Conservation (phyloP, 2,888 invertebrate genomes). For the Pammene aurita region DNA sequence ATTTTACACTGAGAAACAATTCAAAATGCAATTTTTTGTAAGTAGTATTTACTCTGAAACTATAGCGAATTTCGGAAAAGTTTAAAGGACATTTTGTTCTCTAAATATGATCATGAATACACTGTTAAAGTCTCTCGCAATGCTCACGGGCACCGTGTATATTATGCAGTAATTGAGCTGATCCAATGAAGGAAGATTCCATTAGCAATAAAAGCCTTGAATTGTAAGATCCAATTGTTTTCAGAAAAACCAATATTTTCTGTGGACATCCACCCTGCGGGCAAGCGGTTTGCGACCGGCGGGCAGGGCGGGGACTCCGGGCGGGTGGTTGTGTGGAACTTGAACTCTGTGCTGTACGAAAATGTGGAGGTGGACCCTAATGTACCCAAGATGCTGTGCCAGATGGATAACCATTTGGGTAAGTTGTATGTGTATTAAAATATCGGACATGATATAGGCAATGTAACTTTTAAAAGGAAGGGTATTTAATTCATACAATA, state of each 20-base stretch:
- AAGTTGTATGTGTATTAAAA: conserved; percentile 46
- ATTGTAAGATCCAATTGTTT: conserved; percentile 47
- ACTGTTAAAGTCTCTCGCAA: too few relatives aligned
- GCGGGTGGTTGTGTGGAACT: conserved; percentile 97
- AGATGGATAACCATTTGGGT: conserved; percentile 98
- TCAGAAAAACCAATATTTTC: conserved; percentile 97
- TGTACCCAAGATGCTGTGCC: conserved; percentile 96
- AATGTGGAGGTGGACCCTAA: conserved; percentile 90
- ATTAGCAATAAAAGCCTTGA: not conserved
- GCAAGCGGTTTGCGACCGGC: conserved; percentile 96
- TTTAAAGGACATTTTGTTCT: too few relatives aligned
- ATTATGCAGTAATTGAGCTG: too few relatives aligned
- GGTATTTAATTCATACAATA: not conserved
- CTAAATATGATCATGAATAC: too few relatives aligned
- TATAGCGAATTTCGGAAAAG: too few relatives aligned
- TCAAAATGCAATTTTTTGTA: too few relatives aligned
- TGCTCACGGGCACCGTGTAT: too few relatives aligned
- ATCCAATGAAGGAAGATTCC: too few relatives aligned
- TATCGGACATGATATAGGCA: not conserved
- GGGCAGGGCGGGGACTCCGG: conserved; percentile 96
- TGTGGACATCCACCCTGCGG: conserved; percentile 98
- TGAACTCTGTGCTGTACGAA: conserved; percentile 92
- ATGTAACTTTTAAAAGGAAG: not conserved
- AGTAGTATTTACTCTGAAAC: too few relatives aligned
- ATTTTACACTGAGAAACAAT: too few relatives aligned